Percentiles rank a stretch among this genome's conserved stretches.
These are phyloP conservation scores for Stratiomys singularior DNA, from an alignment of 2,888 invertebrate genomes.

Conservation along the genomic window DNA sequence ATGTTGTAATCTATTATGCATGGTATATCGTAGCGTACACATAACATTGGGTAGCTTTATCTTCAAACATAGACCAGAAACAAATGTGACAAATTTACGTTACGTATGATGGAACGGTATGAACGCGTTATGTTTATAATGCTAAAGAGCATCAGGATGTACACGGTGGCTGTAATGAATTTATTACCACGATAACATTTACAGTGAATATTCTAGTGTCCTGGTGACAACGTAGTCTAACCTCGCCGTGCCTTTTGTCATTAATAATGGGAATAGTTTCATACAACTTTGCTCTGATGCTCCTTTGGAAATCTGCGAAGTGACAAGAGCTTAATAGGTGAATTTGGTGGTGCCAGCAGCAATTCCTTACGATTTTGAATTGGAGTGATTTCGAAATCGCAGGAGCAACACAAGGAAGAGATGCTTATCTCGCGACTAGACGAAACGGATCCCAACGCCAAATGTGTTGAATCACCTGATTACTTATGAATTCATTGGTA, in stretches of 20 bases:
- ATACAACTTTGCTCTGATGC: constrained; percentile 4
- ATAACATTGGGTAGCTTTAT: neutral
- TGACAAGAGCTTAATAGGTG: neutral
- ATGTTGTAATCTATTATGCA: constrained; percentile 12
- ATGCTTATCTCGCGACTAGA: too few species aligned
- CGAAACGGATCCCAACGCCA: too few species aligned
- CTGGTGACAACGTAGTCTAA: constrained; percentile 45
- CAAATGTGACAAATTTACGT: constrained; percentile 42
- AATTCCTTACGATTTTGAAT: too few species aligned
- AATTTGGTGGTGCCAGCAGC: neutral
- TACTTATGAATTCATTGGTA: too few species aligned
- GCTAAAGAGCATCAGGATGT: constrained; percentile 42
- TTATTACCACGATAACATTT: constrained; percentile 50
- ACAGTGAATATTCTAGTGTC: constrained; percentile 32
- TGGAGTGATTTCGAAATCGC: too few species aligned
- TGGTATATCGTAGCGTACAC: neutral
- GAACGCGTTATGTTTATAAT: constrained; percentile 31
- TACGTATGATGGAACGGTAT: constrained; percentile 9
- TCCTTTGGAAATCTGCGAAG: neutral
- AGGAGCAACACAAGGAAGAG: too few species aligned
- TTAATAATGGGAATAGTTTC: constrained; percentile 49
- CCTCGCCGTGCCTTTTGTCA: constrained; percentile 49
- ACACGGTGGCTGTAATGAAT: constrained; percentile 48
- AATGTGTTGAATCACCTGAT: too few species aligned
- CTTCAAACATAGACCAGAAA: constrained; percentile 25